Base-by-base conservation (phyloP, 2,888 invertebrate species). In the Synanthedon formicaeformis region DNA sequence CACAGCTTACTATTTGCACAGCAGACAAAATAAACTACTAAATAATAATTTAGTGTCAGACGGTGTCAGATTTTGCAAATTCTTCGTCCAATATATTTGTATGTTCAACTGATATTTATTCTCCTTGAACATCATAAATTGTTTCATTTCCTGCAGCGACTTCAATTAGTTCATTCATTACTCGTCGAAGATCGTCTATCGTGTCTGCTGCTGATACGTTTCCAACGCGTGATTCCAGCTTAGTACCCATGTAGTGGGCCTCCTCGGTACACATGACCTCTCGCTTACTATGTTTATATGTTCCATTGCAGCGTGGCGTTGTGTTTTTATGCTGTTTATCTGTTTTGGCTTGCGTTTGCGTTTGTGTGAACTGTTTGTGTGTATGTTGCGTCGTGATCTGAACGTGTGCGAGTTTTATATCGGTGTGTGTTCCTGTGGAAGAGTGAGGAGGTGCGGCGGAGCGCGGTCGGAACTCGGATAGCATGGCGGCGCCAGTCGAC, bases 301-400 rank as follows among this genome's bases (percentile, higher is more conserved):
- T 83, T 80, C 81, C 81, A 69, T 76, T 80, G 78, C 75, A 77
- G 69, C 71, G 73, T 71, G 69, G 71, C 78, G 78, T 79, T 73
- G 69, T 75, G 78, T 81, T 81, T 79, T 83, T 74, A 75, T 80
- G 67, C 71, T 75, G 81, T 81, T 85, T 85, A 85, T 86, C 84
- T 82, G 79, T 77, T 73, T 69, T 56, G 64, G 57, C 62, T 63
- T 66, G 68, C 62, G 62, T 66, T 60, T 65, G 74, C 73, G 73
- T 18, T 18, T 23, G 23, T 23, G 23, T 68, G 66, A 58, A 62
- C 49, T 51, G 58, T 58, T 57, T 52, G 55, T 59, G 64, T 65
- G 65, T 65, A 64, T 62, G 66, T 62, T 66, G 64, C 57, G 60
- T 48, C 57, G 52, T 59, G 55, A 59, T 59, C 55, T 55, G 58